phyloP scores from a whole-genome alignment of 2,797 vertebrate species.

The Chelon labrosus region DNA sequence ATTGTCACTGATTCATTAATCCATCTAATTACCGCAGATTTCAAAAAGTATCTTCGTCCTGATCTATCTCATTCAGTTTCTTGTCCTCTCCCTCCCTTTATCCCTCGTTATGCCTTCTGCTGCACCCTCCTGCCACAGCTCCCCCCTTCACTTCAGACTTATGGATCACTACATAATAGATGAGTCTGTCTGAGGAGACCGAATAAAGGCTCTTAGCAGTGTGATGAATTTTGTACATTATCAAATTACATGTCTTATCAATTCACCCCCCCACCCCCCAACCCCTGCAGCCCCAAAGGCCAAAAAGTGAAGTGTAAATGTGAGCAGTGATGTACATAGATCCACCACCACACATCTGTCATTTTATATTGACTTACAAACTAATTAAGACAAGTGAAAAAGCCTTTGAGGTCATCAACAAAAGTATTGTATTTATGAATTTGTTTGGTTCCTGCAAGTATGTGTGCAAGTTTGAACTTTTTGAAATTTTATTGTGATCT shows the following conservation, averaged over 20 bases:
- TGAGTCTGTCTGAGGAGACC: conserved; percentile 72
- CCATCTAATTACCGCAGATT: conserved; percentile 74
- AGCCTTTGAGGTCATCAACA: conserved; percentile 6
- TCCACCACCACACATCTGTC: conserved; percentile 7
- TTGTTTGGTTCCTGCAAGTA: neutral
- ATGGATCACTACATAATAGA: conserved; percentile 78
- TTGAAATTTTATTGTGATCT: conserved; percentile 1
- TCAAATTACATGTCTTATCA: conserved; percentile 78
- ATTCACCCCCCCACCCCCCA: conserved; percentile 45
- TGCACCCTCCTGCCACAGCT: neutral
- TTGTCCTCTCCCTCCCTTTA: conserved; percentile 32
- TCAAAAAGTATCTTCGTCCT: conserved; percentile 67
- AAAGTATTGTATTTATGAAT: conserved; percentile 12
- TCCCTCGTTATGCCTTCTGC: conserved; percentile 23
- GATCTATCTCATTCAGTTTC: conserved; percentile 66
- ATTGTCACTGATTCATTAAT: conserved; percentile 80
- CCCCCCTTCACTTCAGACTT: conserved; percentile 43
- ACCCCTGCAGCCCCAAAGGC: conserved; percentile 40
- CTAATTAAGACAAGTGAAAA: conserved; percentile 29
- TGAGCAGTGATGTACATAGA: conserved; percentile 37
- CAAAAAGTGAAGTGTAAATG: conserved; percentile 35
- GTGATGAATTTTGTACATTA: conserved; percentile 78
- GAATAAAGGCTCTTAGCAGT: conserved; percentile 68
- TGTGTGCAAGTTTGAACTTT: too few relatives aligned
- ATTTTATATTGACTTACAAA: conserved; percentile 31